Percentiles rank a stretch among this genome's conserved stretches.
These are phyloP conservation scores for Drosophila carrolli DNA, from an alignment of 1,140 invertebrate species.

Conservation along the genomic window DNA sequence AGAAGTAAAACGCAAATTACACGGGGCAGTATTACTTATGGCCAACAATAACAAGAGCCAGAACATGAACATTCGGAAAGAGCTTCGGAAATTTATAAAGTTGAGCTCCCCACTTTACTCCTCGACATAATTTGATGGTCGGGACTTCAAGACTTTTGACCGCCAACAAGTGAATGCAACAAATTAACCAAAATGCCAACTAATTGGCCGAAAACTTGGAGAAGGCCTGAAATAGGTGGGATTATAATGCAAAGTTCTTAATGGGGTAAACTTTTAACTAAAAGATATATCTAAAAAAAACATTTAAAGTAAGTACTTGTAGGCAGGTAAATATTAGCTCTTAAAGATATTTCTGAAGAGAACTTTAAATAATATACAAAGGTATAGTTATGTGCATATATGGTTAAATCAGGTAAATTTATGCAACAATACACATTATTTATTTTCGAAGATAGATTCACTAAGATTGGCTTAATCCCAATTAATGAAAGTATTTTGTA, in stretches of 20 bases:
- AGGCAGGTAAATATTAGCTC: too few relatives aligned
- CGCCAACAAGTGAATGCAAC: constrained; percentile 25
- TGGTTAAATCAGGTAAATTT: too few relatives aligned
- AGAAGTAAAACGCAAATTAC: constrained; percentile 69
- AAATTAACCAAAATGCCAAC: constrained; percentile 33
- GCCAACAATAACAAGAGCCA: constrained; percentile 24
- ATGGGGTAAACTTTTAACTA: too few relatives aligned
- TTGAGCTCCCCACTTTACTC: not conserved
- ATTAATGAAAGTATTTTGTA: too few relatives aligned
- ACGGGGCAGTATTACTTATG: constrained; percentile 21
- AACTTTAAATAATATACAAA: too few relatives aligned
- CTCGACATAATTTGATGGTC: constrained; percentile 36
- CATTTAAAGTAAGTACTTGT: too few relatives aligned
- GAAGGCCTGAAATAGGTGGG: not conserved
- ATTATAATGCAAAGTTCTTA: constrained; percentile 4
- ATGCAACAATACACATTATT: too few relatives aligned
- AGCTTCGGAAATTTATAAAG: constrained; percentile 27
- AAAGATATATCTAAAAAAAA: too few relatives aligned
- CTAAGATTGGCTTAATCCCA: too few relatives aligned
- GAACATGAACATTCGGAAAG: constrained; percentile 25
- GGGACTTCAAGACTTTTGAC: constrained; percentile 18
- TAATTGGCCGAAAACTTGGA: constrained; percentile 23
- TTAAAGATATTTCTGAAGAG: too few relatives aligned
- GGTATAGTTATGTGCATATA: too few relatives aligned
- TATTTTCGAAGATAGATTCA: too few relatives aligned